phyloP scores from a whole-genome alignment of 37 sponge, comb jelly and placozoan species.

The Cliona cf. orientalis region DNA sequence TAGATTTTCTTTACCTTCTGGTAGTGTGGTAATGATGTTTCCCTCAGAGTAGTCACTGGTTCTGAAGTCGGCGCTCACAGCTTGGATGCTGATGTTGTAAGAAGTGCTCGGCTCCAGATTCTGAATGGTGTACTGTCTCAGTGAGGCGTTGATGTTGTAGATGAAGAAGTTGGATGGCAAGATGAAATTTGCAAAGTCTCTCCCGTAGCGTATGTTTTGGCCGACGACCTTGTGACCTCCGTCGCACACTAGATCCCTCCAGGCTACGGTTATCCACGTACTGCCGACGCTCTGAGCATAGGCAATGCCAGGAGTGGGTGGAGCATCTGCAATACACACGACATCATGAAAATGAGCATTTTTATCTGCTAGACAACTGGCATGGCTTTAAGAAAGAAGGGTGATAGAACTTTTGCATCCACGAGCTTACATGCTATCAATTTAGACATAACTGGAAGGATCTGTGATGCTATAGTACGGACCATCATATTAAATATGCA shows the following conservation, averaged over 20 bases:
- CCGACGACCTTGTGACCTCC: conserved; percentile 24
- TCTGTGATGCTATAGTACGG: no score
- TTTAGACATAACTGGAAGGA: no score
- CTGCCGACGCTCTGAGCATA: not conserved
- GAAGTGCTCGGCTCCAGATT: conserved; percentile 1
- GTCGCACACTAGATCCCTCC: conserved; percentile 11
- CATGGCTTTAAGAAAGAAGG: no score
- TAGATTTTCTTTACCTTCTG: no score
- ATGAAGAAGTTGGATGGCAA: not conserved
- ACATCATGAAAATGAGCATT: not conserved
- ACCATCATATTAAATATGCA: no score
- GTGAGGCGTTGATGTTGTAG: not conserved
- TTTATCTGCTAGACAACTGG: no score
- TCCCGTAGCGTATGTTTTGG: not conserved
- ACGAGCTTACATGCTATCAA: no score
- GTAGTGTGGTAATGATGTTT: conserved; percentile 5
- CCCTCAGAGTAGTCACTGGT: not conserved
- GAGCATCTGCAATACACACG: not conserved
- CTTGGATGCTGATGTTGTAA: conserved; percentile 18
- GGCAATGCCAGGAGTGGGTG: conserved; percentile 5
- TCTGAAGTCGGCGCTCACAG: conserved; percentile 1
- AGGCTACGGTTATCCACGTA: conserved; percentile 11
- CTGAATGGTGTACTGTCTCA: conserved; percentile 13
- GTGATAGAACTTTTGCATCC: no score
- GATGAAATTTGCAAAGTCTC: not conserved